These are phyloP conservation scores for Aleiodes alternator DNA, from an alignment of 2,888 invertebrate species.

Conservation along the genomic window DNA sequence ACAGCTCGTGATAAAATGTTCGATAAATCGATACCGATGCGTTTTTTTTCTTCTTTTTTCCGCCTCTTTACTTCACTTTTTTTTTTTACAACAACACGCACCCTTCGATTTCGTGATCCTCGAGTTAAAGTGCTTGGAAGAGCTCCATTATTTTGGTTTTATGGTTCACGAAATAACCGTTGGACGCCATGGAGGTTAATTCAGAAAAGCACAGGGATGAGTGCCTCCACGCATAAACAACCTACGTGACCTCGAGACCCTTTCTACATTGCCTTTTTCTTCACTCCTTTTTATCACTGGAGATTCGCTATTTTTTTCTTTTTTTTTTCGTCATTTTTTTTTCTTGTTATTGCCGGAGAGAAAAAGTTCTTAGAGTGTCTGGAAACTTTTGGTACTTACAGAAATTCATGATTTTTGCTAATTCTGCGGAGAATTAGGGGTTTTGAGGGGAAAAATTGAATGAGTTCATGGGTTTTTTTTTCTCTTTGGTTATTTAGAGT, in stretches of 20 bases:
- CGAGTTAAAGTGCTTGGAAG: slow-evolving; percentile 28
- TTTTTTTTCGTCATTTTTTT: slow-evolving; percentile 8
- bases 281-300: slow-evolving; percentile 1
- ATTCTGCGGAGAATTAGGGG: slow-evolving; percentile 4
- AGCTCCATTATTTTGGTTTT: slow-evolving; percentile 45
- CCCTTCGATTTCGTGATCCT: slow-evolving; percentile 11
- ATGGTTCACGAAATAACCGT: slow-evolving; percentile 36
- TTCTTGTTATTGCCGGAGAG: slow-evolving; percentile 34
- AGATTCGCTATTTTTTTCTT: slow-evolving; percentile 19
- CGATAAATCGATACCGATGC: slow-evolving; percentile 20
- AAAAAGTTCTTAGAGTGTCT: slow-evolving; percentile 22
- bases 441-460: no score
- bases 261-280: slow-evolving; percentile 11
- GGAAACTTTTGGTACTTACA: background rate
- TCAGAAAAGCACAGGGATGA: slow-evolving; percentile 58
- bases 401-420: no score
- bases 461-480: no score
- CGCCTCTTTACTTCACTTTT: background rate
- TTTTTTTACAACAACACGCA: slow-evolving; percentile 13
- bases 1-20: slow-evolving; percentile 18
- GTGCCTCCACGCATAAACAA: slow-evolving; percentile 64
- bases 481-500: no score
- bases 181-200: slow-evolving; percentile 54
- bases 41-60: background rate
- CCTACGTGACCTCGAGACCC: slow-evolving; percentile 60